Conservation (phyloP, 2,113 vertebrate species). For the Microcebus lehilahytsara region DNA sequence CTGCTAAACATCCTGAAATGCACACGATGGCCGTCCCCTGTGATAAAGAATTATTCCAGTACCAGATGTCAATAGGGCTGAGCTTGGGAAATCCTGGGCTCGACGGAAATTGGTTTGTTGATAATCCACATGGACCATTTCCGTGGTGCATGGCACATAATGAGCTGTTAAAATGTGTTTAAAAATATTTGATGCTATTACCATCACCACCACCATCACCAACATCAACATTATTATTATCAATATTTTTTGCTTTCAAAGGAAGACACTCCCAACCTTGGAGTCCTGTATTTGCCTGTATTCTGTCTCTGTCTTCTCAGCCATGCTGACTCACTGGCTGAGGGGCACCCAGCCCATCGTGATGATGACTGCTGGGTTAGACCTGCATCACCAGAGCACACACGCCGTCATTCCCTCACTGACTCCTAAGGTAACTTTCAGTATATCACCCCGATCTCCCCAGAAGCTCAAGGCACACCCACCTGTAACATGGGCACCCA, state of each 20-base stretch:
- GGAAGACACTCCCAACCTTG: not conserved
- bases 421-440: not conserved
- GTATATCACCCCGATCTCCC: too few species aligned
- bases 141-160: not conserved
- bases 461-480: not conserved
- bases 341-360: fast-evolving
- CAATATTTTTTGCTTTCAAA: not conserved
- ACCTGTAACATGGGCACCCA: not conserved
- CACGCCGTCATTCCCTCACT: not conserved
- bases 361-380: too few species aligned
- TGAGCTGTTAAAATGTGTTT: not conserved
- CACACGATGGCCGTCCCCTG: not conserved
- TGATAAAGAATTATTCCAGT: not conserved
- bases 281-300: fast-evolving
- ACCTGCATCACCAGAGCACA: too few species aligned
- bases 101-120: not conserved
- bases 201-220: too few species aligned
- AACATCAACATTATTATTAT: not conserved
- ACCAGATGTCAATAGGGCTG: too few species aligned
- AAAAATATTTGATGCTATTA: not conserved
- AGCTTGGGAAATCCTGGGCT: not conserved
- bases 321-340: not conserved
- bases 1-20: not conserved
- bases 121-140: fast-evolving
- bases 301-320: not conserved